Evolutionary conservation across 2,888 invertebrate species (phyloP).

Genomic region (Erannis defoliaria): DNA sequence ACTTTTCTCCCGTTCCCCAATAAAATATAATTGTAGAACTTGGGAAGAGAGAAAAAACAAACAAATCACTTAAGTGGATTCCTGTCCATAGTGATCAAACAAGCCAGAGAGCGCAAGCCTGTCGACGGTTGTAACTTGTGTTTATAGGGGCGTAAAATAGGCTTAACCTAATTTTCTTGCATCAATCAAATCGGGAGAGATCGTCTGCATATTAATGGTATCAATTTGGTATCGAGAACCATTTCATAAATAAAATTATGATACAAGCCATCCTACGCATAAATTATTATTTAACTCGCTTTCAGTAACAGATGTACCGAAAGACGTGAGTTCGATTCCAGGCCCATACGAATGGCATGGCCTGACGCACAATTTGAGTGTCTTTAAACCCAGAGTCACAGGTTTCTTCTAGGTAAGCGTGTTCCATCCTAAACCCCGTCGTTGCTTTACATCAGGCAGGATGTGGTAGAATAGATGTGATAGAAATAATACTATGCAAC

Average conservation of each 20-base stretch:
- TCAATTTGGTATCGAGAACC: conserved; percentile 16
- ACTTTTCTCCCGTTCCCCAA: neutral
- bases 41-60: conserved; percentile 10
- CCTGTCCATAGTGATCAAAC: conserved; percentile 19
- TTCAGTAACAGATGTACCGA: no score
- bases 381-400: no score
- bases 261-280: neutral
- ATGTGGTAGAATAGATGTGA: no score
- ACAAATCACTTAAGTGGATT: conserved; percentile 27
- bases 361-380: no score
- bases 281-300: neutral
- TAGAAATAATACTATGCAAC: no score
- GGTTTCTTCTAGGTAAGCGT: no score
- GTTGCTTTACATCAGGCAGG: no score
- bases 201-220: conserved; percentile 33
- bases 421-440: no score
- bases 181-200: conserved; percentile 36
- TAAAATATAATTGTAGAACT: conserved; percentile 13
- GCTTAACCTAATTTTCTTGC: conserved; percentile 36
- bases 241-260: conserved; percentile 5
- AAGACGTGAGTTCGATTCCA: no score
- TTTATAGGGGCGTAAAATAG: conserved; percentile 40
- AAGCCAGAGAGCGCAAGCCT: conserved; percentile 18
- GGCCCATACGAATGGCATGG: no score
- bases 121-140: conserved; percentile 30